Conservation (phyloP, 1,140 invertebrate species). For the Orchestia grillus region DNA sequence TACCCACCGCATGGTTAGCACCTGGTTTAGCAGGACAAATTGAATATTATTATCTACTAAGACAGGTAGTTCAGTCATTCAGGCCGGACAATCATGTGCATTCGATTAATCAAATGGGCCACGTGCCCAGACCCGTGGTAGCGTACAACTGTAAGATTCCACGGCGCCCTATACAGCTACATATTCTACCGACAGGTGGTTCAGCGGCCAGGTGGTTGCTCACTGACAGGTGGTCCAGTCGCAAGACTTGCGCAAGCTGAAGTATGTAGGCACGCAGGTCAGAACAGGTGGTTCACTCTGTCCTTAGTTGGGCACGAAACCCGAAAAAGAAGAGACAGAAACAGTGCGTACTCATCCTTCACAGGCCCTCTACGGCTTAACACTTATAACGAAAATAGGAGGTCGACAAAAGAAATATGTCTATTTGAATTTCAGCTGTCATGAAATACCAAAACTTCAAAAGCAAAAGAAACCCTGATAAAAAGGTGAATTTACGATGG, state of each 20-base stretch:
- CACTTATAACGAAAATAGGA: neutral
- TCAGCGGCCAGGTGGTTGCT: neutral
- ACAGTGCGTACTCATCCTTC: neutral
- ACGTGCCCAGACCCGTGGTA: neutral
- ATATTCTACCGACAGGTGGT: neutral
- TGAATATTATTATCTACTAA: neutral
- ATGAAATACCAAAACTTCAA: neutral
- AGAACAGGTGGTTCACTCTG: neutral
- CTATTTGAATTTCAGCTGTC: neutral
- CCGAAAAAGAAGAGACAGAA: neutral
- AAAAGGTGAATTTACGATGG: neutral
- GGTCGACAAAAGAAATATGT: neutral
- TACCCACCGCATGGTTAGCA: no score
- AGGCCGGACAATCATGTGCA: neutral
- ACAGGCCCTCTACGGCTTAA: neutral
- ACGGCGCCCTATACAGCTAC: neutral
- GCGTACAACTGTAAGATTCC: neutral
- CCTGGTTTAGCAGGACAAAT: neutral
- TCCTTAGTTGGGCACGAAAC: neutral
- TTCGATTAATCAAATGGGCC: neutral
- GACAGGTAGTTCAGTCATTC: neutral
- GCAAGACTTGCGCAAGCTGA: neutral
- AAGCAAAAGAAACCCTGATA: neutral
- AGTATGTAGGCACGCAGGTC: neutral
- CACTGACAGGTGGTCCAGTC: neutral